phyloP scores from a whole-genome alignment of 2,888 invertebrate genomes.

The Lasioglossum lativentre region DNA sequence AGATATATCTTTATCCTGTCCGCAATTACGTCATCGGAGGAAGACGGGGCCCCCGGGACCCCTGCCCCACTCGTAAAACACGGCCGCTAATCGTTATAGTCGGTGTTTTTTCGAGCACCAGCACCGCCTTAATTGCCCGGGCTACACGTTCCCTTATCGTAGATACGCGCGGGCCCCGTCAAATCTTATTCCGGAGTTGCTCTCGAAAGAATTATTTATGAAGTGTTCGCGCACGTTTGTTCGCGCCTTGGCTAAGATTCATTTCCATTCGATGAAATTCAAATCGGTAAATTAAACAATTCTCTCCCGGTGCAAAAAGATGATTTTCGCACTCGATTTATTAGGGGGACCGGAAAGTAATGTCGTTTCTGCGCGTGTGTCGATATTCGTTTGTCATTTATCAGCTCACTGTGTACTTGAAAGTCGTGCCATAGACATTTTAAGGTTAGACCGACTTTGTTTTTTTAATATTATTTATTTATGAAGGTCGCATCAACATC shows the following conservation, averaged over 20 bases:
- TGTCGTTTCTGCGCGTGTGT: too few relatives aligned
- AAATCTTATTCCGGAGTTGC: background rate
- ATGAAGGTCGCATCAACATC: too few relatives aligned
- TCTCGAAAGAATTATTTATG: background rate
- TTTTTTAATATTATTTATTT: too few relatives aligned
- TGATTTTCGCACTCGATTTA: too few relatives aligned
- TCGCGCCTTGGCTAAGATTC: background rate
- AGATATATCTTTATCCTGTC: constrained; percentile 56
- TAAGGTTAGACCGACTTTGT: too few relatives aligned
- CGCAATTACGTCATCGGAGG: constrained; percentile 44
- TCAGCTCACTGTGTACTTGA: too few relatives aligned
- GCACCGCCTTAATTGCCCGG: constrained; percentile 62
- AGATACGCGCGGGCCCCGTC: constrained; percentile 36
- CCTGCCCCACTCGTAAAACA: constrained; percentile 55
- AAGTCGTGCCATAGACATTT: too few relatives aligned
- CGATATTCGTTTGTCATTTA: too few relatives aligned
- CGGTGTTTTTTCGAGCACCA: constrained; percentile 42
- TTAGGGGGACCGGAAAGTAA: too few relatives aligned
- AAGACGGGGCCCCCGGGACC: constrained; percentile 26
- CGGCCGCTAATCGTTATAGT: constrained; percentile 56
- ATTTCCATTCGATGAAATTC: too few relatives aligned
- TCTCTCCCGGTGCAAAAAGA: too few relatives aligned
- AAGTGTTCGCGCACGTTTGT: background rate
- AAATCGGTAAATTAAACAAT: too few relatives aligned
- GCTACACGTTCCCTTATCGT: constrained; percentile 45